These are phyloP conservation scores for Caiman crocodilus DNA, from an alignment of 2,797 vertebrate species.

Conservation along the genomic window DNA sequence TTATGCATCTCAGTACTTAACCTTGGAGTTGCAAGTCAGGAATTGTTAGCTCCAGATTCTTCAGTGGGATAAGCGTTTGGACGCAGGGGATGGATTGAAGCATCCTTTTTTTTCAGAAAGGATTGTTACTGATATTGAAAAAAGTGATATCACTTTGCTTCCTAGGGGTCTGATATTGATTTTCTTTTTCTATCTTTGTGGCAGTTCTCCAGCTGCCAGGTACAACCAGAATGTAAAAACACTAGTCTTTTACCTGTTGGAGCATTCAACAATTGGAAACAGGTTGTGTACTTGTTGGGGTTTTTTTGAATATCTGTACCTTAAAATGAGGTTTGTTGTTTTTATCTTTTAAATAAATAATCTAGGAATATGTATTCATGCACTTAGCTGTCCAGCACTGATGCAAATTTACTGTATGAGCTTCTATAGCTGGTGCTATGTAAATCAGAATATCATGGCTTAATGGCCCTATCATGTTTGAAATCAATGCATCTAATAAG, in stretches of 20 bases:
- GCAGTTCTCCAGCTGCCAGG: no score
- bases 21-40: not conserved
- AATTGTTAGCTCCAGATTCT: not conserved
- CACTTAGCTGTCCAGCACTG: no score
- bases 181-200: not conserved
- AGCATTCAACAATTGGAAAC: not conserved
- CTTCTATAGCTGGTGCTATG: no score
- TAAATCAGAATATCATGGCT: no score
- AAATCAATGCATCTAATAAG: no score
- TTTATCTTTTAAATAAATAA: no score
- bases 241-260: not conserved
- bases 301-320: no score
- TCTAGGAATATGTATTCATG: no score
- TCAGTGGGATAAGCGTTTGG: not conserved
- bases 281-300: not conserved
- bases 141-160: not conserved
- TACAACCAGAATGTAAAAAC: not conserved
- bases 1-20: not conserved
- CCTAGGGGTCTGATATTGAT: not conserved
- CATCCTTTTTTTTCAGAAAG: not conserved
- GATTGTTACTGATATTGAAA: no score
- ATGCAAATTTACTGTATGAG: no score
- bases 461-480: no score
- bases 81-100: not conserved
- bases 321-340: no score